phyloP scores from a whole-genome alignment of 2,888 invertebrate genomes.

The Calameuta idolon region DNA sequence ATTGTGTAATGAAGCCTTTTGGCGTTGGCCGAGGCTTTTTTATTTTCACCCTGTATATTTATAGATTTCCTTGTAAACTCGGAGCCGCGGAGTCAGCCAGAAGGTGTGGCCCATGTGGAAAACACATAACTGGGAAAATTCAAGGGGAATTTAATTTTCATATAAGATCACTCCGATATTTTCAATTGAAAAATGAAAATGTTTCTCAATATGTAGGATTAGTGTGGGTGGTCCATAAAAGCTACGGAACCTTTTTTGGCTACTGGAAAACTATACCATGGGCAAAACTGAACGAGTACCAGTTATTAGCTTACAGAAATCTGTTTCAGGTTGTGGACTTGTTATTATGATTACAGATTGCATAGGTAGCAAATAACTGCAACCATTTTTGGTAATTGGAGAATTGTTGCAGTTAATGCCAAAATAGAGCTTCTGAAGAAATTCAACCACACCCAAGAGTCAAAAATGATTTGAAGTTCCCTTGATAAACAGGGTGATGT shows the following conservation, averaged over 20 bases:
- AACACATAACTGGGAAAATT: neutral
- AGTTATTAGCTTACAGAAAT: neutral
- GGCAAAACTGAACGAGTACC: neutral
- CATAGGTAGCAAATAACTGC: neutral
- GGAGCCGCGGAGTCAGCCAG: neutral
- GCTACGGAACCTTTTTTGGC: neutral
- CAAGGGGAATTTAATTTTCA: neutral
- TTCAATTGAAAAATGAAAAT: neutral
- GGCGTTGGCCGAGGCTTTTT: constrained; percentile 39
- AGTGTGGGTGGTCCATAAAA: neutral
- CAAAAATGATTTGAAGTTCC: constrained; percentile 34
- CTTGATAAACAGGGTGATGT: constrained; percentile 40
- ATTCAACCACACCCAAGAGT: neutral
- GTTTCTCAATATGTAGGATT: neutral
- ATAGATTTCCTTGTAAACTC: constrained; percentile 25
- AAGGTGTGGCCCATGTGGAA: neutral
- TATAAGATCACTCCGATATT: neutral
- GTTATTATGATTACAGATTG: neutral
- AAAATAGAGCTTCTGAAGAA: neutral
- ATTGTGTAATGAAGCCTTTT: constrained; percentile 46
- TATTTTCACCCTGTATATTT: constrained; percentile 48
- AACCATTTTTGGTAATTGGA: constrained; percentile 36
- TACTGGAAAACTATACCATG: neutral
- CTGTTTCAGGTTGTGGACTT: neutral
- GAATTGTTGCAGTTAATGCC: neutral